Conservation (phyloP, 2,888 invertebrate genomes). For the Zeuzera pyrina region DNA sequence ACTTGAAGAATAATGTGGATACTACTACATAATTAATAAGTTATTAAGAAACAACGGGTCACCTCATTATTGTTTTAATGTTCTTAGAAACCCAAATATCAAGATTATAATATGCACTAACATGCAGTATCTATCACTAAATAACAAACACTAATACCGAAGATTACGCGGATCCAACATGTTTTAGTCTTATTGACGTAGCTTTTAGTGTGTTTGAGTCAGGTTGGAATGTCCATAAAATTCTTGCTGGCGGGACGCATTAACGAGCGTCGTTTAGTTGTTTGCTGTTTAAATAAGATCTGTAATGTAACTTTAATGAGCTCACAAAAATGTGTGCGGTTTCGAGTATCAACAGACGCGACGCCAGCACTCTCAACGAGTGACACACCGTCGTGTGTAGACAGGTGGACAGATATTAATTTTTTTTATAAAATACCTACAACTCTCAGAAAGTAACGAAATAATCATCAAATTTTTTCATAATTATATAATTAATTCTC, state of each 20-base stretch:
- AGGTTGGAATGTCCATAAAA: slow-evolving; percentile 54
- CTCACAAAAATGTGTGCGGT: slow-evolving; percentile 58
- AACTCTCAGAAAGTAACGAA: too few relatives aligned
- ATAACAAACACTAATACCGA: too few relatives aligned
- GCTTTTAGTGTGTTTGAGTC: slow-evolving; percentile 16
- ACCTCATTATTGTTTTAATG: neutral
- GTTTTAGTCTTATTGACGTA: neutral
- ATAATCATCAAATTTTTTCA: too few relatives aligned
- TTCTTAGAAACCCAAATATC: neutral
- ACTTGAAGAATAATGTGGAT: slow-evolving; percentile 26
- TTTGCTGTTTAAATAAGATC: slow-evolving; percentile 67
- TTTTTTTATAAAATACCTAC: too few relatives aligned
- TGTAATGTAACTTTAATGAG: slow-evolving; percentile 71
- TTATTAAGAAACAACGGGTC: neutral
- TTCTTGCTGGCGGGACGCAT: slow-evolving; percentile 50
- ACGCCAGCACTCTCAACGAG: slow-evolving; percentile 11
- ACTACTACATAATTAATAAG: slow-evolving; percentile 4
- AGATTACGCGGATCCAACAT: too few relatives aligned
- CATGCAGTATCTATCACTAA: too few relatives aligned
- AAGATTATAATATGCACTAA: neutral
- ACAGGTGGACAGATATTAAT: too few relatives aligned
- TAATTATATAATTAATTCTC: too few relatives aligned
- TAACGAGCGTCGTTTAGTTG: slow-evolving; percentile 65
- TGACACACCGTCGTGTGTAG: too few relatives aligned
- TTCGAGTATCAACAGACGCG: slow-evolving; percentile 30